Base-by-base conservation (phyloP, 2,113 vertebrate species). In the Gavialis gangeticus region DNA sequence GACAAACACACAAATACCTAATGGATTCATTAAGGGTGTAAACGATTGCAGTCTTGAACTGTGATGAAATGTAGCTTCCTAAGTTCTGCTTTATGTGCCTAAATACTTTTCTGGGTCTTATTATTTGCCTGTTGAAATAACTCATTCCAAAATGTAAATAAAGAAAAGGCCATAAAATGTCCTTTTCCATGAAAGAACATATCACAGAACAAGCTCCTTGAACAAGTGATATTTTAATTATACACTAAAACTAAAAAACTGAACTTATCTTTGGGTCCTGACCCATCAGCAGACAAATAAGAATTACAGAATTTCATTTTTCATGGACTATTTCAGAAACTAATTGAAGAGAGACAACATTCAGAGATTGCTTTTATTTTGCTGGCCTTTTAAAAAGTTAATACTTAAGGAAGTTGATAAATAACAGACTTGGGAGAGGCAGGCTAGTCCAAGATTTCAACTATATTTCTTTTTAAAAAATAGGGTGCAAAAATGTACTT, bases 361-460 rank as follows among this genome's bases (percentile, higher is more conserved):
- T 91, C 59, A 87, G 80, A 18, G 34, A 10, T 90, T 91, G 59
- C 66, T 96, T 91, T 85, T 9, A 67, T 84, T 93, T 78, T 84
- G 56, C 76, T 92, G 88, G 34, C 57, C 71, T 86, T 2, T 75
- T 89, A 87, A 73, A 66, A 93, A 77, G 24, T 24, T 77, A 56
- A 7, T 73, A 62, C 60, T 87, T 88, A 37, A 18, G 82, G 90
- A 94, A 69, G 55, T 28, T 79, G 56, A 83, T 88, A 66, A 94
- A 67, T 67, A 69, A 4, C 17, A 3, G 57, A 67, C 75, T 89
- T 79, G 7, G 10, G 90, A 93, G 63, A 87, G 66, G 82, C 28
- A 28, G 3, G 25, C 90, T 88, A 8, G 46, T 56, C 17, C 21
- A 76, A 63, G 56, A 67, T 81, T 85, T 93, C 15, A 55, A 67